Evolutionary conservation across 2,113 vertebrate species (phyloP).

Genomic region (Hiodon tergisus): DNA sequence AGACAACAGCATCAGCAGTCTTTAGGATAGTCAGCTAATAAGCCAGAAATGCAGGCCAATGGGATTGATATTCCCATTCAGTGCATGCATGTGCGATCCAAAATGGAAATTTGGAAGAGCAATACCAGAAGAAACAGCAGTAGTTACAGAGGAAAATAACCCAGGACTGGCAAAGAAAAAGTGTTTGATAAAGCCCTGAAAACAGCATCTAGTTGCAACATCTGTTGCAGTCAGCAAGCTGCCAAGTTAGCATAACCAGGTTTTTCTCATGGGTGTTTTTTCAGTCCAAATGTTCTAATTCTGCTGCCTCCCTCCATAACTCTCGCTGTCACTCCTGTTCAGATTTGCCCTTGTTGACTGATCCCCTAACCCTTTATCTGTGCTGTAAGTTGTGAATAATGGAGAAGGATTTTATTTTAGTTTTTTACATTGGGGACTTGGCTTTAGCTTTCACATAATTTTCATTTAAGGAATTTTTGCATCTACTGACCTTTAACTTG

Average conservation of each 20-base stretch:
- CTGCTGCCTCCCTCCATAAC: constrained; percentile 32
- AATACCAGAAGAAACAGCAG: no score
- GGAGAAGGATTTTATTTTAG: background rate
- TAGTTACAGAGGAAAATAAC: no score
- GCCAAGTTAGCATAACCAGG: no score
- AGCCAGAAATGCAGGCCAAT: background rate
- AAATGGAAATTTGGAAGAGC: no score
- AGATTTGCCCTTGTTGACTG: background rate
- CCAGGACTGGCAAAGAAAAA: no score
- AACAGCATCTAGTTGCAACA: no score
- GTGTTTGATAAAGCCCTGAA: no score
- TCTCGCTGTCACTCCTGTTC: background rate
- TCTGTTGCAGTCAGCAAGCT: no score
- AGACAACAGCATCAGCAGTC: constrained; percentile 19
- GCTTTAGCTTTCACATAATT: background rate
- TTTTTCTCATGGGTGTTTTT: no score
- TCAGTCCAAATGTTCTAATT: constrained; percentile 21
- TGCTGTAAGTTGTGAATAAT: background rate
- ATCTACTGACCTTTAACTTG: background rate
- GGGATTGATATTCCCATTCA: background rate
- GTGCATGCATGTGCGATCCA: no score
- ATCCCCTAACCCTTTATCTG: background rate
- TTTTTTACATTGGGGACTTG: background rate
- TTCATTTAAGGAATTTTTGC: constrained; percentile 5
- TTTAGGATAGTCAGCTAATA: constrained; percentile 36